phyloP scores from a whole-genome alignment of 2,113 vertebrate species.

The Tachysurus fulvidraco region DNA sequence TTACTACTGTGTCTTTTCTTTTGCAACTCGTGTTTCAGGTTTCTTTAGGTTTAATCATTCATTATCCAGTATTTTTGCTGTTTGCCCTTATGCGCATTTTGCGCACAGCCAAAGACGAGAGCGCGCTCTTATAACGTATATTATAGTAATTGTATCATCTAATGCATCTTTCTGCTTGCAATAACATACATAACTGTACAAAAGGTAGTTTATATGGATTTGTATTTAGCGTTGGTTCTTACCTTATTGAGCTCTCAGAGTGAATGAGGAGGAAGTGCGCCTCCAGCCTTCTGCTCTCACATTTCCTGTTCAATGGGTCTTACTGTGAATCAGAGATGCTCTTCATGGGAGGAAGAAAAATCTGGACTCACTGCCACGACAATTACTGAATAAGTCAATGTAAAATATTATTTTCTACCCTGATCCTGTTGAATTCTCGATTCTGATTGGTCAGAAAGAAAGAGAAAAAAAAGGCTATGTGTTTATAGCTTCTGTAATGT shows the following conservation, averaged over 20 bases:
- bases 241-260: not conserved
- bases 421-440: not conserved
- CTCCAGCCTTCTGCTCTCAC: not conserved
- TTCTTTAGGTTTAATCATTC: not conserved
- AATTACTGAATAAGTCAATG: not conserved
- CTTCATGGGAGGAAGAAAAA: not conserved
- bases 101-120: not conserved
- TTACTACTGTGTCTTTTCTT: not conserved
- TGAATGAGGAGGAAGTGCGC: not conserved
- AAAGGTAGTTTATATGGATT: not conserved
- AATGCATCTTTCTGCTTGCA: not conserved
- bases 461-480: not conserved
- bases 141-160: not conserved
- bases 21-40: too few relatives aligned
- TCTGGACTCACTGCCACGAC: not conserved
- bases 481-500: too few relatives aligned
- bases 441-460: not conserved
- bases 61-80: not conserved
- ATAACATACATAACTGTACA: not conserved
- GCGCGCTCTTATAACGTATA: not conserved
- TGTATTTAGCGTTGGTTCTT: not conserved
- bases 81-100: not conserved
- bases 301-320: not conserved
- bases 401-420: not conserved
- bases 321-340: not conserved